Evolutionary conservation across 2,888 invertebrate genomes (phyloP).

Genomic region (Gryllus longicercus): DNA sequence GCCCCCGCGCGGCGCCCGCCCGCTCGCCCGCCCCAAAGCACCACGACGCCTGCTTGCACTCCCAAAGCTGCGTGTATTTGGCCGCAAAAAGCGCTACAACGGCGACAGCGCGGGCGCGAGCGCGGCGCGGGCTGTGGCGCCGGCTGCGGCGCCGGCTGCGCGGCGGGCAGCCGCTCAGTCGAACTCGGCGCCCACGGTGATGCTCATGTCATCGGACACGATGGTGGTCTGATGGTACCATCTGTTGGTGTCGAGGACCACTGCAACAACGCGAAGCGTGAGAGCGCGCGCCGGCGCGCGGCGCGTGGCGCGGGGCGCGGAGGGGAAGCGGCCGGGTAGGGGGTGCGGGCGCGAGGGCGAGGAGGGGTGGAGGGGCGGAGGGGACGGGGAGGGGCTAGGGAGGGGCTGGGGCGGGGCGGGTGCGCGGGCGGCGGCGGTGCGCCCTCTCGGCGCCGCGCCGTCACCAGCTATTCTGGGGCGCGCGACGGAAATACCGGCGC

Average conservation of each 20-base stretch:
- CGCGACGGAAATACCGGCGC: neutral
- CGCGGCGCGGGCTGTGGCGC: slow-evolving; percentile 35
- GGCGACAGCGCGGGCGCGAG: no score
- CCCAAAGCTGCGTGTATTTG: no score
- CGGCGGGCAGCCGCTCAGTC: slow-evolving; percentile 55
- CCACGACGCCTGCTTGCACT: no score
- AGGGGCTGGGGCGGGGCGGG: neutral
- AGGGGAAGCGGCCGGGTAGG: no score
- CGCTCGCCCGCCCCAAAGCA: no score
- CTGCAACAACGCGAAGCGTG: slow-evolving; percentile 53
- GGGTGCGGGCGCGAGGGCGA: neutral
- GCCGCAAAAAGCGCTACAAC: no score
- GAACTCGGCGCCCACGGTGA: slow-evolving; percentile 94
- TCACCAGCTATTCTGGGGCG: slow-evolving; percentile 2
- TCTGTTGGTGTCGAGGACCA: slow-evolving; percentile 89
- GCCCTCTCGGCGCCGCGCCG: neutral
- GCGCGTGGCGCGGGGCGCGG: neutral
- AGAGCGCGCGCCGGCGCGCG: neutral
- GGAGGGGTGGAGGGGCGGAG: neutral
- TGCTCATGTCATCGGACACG: slow-evolving; percentile 82
- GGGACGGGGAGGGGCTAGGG: no score
- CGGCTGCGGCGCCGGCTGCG: slow-evolving; percentile 44
- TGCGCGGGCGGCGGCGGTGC: no score
- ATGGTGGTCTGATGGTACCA: slow-evolving; percentile 94
- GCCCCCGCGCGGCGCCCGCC: no score